Percentiles rank a stretch among this genome's conserved stretches.
phyloP scores from a whole-genome alignment of 2,888 invertebrate genomes.

The Halictus ligatus region DNA sequence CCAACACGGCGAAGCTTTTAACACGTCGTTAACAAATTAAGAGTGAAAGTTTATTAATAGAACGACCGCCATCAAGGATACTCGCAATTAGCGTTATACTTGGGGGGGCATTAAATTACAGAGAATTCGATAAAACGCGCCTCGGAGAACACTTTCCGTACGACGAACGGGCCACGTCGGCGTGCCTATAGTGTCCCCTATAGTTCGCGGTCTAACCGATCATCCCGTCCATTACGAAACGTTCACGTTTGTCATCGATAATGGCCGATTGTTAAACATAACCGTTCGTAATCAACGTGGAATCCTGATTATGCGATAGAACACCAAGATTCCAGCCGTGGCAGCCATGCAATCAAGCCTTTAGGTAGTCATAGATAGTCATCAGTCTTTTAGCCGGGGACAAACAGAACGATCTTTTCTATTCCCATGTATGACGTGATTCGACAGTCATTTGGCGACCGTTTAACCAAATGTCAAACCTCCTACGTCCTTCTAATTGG shows the following conservation, averaged over 20 bases:
- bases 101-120: not conserved
- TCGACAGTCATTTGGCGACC: conserved; percentile 56
- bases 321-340: conserved; percentile 48
- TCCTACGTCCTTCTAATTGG: conserved; percentile 45
- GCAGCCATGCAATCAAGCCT: conserved; percentile 63
- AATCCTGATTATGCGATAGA: conserved; percentile 65
- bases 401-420: conserved; percentile 69
- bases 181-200: not conserved
- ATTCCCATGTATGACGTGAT: conserved; percentile 67
- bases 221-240: conserved; percentile 62
- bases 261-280: conserved; percentile 65
- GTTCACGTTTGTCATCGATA: conserved; percentile 62
- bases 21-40: conserved; percentile 20
- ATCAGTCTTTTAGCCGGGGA: conserved; percentile 62
- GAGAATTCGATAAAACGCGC: not conserved
- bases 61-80: not conserved
- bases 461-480: conserved; percentile 64
- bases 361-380: conserved; percentile 62
- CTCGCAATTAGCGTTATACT: not conserved
- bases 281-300: conserved; percentile 62
- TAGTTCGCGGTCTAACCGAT: conserved; percentile 44
- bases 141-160: not conserved
- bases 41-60: conserved; percentile 29
- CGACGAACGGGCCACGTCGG: not conserved
- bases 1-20: conserved; percentile 24